Evolutionary conservation across 2,113 vertebrate species (phyloP).

Genomic region (Halichoeres trimaculatus): DNA sequence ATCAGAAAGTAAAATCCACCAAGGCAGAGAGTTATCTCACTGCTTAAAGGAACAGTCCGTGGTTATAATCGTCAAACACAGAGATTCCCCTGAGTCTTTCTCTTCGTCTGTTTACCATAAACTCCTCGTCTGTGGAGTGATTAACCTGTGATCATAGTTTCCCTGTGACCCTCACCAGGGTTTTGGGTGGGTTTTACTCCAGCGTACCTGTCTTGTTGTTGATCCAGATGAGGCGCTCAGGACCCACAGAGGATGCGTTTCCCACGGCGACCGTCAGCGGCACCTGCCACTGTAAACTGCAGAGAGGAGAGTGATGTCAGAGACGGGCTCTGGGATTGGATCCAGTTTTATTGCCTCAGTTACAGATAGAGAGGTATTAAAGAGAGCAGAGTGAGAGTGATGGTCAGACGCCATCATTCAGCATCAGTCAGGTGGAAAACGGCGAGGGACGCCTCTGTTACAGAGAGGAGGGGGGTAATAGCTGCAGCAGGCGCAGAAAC

Average conservation of each 20-base stretch:
- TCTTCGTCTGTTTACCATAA: too few relatives aligned
- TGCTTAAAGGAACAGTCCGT: too few relatives aligned
- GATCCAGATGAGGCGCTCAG: conserved; percentile 96
- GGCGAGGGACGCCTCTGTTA: conserved; percentile 14
- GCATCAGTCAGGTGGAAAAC: conserved; percentile 51
- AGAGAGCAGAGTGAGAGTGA: conserved; percentile 28
- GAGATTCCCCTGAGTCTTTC: too few relatives aligned
- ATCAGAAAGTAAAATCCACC: too few relatives aligned
- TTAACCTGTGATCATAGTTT: too few relatives aligned
- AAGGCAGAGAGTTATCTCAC: too few relatives aligned
- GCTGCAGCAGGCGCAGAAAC: conserved; percentile 11
- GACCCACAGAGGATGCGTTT: conserved; percentile 89
- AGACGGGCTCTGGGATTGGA: not conserved
- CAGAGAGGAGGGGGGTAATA: conserved; percentile 14
- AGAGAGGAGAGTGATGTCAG: conserved; percentile 69
- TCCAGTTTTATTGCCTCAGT: not conserved
- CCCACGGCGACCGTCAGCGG: conserved; percentile 94
- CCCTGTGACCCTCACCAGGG: too few relatives aligned
- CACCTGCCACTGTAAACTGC: conserved; percentile 95
- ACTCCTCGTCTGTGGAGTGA: too few relatives aligned
- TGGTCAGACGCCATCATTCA: conserved; percentile 21
- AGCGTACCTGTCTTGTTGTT: conserved; percentile 94
- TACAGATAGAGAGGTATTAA: not conserved
- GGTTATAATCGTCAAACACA: too few relatives aligned
- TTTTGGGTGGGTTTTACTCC: too few relatives aligned